Base-by-base conservation (phyloP, 2,888 invertebrate genomes). In the Molanna angustata region DNA sequence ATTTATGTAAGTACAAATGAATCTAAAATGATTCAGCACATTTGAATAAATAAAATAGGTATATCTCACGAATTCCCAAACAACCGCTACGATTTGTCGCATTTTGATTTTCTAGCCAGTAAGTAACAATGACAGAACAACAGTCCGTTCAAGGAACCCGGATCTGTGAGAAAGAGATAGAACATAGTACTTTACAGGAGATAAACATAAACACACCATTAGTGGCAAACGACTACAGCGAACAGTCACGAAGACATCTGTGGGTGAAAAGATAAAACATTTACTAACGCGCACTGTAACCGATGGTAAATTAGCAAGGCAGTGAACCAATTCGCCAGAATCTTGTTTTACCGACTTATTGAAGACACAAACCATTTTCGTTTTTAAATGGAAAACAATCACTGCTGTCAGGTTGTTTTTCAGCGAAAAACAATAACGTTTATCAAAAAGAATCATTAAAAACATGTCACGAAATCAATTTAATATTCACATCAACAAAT, bases 141-240 rank as follows among this genome's bases (percentile, higher is more conserved):
- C n/a, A n/a, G n/a, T n/a, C 13, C 49, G 49, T 49, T 49, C 49
- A 49, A 43, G 21, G 49, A 49, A 49, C 49, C 49, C 49, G 49
- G 49, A 49, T 49, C 22, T 35, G 42, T n/a, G 16, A 20, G 43
- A 42, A 13, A 31, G 37, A 43, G 33, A 20, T 32, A 21, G 43
- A 43, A 18, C 16, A 20, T 6, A 4, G 17, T 18, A 40, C 4
- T 7, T 40, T 7, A 17, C n/a, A 6, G 3, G 7, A 7, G 40
- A 40, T 9, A 7, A 17, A 40, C n/a, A n/a, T n/a, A n/a, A n/a
- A n/a, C n/a, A n/a, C n/a, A n/a, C n/a, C n/a, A n/a, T n/a, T n/a
- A n/a, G 6, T 6, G 6, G 27, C 11, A 27, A 6, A 27, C 27
- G 11, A 27, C 6, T 7, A 7, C 6, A 35, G n/a, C 35, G 4